Conservation (phyloP, 2,113 vertebrate species). For the Saccopteryx leptura region DNA sequence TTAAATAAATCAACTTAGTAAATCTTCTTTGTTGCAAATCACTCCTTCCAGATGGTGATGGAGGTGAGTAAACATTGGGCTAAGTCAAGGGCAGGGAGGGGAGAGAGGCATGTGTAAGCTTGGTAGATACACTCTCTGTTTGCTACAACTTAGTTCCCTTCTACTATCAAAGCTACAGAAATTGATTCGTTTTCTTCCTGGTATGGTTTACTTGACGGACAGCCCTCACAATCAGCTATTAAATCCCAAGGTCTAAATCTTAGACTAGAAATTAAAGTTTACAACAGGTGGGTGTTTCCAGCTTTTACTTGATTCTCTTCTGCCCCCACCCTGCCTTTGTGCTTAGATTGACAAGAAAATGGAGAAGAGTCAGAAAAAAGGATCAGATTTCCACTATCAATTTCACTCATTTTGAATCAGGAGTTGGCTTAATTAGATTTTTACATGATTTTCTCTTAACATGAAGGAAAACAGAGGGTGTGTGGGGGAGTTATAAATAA, state of each 20-base stretch:
- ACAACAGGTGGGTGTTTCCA: neutral
- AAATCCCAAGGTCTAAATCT: neutral
- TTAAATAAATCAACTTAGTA: neutral
- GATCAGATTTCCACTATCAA: neutral
- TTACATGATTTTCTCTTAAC: slow-evolving; percentile 24
- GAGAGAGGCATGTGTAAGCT: neutral
- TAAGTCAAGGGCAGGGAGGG: neutral
- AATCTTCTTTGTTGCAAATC: slow-evolving; percentile 1
- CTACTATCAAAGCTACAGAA: neutral
- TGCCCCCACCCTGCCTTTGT: neutral
- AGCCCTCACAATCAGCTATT: neutral
- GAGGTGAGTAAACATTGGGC: neutral
- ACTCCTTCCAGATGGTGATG: neutral
- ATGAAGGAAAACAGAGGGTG: neutral
- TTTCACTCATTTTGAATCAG: neutral
- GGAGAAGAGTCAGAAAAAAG: neutral
- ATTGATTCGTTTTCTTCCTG: slow-evolving; percentile 16
- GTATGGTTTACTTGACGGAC: neutral
- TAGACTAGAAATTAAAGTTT: neutral
- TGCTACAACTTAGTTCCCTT: neutral
- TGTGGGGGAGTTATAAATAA: neutral
- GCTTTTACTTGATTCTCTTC: neutral
- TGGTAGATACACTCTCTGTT: neutral
- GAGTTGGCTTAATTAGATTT: neutral
- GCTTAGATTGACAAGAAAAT: neutral